Conservation (phyloP, 2,113 vertebrate species). For the Sorex araneus region DNA sequence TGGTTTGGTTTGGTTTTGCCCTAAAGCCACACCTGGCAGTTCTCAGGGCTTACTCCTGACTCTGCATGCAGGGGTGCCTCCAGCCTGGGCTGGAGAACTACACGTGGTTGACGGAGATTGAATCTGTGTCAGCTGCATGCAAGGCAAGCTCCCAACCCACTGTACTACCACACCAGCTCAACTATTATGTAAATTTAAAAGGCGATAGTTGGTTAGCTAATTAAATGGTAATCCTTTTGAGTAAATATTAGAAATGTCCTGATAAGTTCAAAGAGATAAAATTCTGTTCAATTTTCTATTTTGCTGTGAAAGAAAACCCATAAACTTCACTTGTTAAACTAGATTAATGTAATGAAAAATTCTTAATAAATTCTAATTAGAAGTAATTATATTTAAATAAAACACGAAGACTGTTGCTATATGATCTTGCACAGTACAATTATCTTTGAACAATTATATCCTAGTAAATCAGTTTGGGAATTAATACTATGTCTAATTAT, state of each 20-base stretch:
- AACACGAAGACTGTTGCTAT: neutral
- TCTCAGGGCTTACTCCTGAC: neutral
- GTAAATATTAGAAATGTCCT: neutral
- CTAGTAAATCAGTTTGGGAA: slow-evolving; percentile 42
- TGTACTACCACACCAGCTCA: neutral
- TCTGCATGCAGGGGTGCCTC: too few species aligned
- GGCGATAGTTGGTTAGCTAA: neutral
- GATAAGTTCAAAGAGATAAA: neutral
- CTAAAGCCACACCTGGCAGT: neutral
- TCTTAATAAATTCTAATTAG: neutral
- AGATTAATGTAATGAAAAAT: neutral
- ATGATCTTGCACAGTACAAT: slow-evolving; percentile 25
- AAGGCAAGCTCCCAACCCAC: too few species aligned
- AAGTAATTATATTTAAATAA: slow-evolving; percentile 50
- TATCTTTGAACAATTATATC: slow-evolving; percentile 58
- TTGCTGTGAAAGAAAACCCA: neutral
- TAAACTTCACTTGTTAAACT: slow-evolving; percentile 23
- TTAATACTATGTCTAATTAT: slow-evolving; percentile 12
- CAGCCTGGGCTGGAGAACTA: too few species aligned
- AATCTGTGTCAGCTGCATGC: too few species aligned
- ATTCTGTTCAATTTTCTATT: neutral
- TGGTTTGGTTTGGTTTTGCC: neutral
- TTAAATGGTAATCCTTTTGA: neutral
- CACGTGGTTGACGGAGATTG: too few species aligned
- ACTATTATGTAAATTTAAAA: neutral